Conservation (phyloP, 2,797 vertebrate species). For the Antennarius maculatus region DNA sequence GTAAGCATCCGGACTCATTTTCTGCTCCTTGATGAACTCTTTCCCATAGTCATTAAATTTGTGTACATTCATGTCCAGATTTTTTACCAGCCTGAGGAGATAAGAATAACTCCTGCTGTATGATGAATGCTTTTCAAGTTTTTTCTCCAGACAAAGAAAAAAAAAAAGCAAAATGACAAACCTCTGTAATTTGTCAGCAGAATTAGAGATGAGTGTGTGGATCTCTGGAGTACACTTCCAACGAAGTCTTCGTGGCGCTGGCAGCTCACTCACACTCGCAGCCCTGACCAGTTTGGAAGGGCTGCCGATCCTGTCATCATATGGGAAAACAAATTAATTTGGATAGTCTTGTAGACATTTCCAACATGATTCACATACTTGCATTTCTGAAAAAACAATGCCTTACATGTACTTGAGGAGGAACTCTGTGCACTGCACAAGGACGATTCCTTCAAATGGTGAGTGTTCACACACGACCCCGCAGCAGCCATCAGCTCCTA, state of each 20-base stretch:
- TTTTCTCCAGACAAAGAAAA: background rate
- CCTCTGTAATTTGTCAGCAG: constrained; percentile 84
- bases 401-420: constrained; percentile 95
- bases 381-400: constrained; percentile 2
- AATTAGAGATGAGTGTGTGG: constrained; percentile 84
- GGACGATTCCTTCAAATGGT: constrained; percentile 93
- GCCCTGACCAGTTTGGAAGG: constrained; percentile 90
- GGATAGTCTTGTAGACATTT: background rate
- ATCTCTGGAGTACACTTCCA: constrained; percentile 95
- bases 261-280: constrained; percentile 92
- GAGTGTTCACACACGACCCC: constrained; percentile 97
- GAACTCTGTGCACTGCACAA: constrained; percentile 93
- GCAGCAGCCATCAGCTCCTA: constrained; percentile 92
- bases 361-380: background rate
- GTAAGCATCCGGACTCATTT: constrained; percentile 95
- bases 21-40: constrained; percentile 95
- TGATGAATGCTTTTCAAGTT: background rate
- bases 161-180: constrained; percentile 30
- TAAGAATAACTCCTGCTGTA: background rate
- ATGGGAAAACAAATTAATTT: constrained; percentile 2
- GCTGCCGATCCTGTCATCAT: constrained; percentile 81
- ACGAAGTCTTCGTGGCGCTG: constrained; percentile 89
- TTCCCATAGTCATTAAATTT: constrained; percentile 91
- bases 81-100: constrained; percentile 84
- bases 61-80: constrained; percentile 90